Conservation (phyloP, 2,888 invertebrate species). For the Automeris io region DNA sequence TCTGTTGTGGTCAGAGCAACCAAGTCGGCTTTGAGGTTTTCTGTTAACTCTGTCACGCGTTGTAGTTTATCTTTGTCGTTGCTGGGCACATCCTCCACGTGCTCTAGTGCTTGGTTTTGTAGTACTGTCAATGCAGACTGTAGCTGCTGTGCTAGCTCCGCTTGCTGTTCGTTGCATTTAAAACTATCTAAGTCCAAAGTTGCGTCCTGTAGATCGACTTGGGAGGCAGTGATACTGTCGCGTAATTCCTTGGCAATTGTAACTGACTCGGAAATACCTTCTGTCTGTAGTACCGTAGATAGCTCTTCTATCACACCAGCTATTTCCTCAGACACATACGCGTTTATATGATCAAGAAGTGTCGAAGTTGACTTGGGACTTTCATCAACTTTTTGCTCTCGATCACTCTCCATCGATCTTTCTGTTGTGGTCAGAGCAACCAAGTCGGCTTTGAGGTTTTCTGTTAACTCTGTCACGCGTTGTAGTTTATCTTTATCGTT, state of each 20-base stretch:
- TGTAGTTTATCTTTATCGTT: slow-evolving; percentile 14
- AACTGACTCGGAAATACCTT: slow-evolving; percentile 23
- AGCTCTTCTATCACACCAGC: background rate
- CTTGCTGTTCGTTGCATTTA: background rate
- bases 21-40: too few relatives aligned
- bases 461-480: slow-evolving; percentile 15
- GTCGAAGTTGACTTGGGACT: too few relatives aligned
- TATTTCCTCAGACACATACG: background rate
- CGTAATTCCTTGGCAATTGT: slow-evolving; percentile 25
- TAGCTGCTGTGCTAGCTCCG: slow-evolving; percentile 9
- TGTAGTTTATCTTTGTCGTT: too few relatives aligned
- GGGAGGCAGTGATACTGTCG: slow-evolving; percentile 15
- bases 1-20: too few relatives aligned
- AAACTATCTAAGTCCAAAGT: background rate
- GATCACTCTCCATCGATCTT: too few relatives aligned
- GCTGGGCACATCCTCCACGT: too few relatives aligned
- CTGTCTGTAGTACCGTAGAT: slow-evolving; percentile 2
- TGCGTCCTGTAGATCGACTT: background rate
- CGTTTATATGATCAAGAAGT: background rate
- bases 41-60: too few relatives aligned
- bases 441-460: slow-evolving; percentile 21
- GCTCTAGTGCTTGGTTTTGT: background rate
- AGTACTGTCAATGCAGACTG: slow-evolving; percentile 10
- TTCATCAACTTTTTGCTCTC: too few relatives aligned
- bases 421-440: too few relatives aligned